Base-by-base conservation (phyloP, 2,888 invertebrate species). In the Pyrocoelia pectoralis region DNA sequence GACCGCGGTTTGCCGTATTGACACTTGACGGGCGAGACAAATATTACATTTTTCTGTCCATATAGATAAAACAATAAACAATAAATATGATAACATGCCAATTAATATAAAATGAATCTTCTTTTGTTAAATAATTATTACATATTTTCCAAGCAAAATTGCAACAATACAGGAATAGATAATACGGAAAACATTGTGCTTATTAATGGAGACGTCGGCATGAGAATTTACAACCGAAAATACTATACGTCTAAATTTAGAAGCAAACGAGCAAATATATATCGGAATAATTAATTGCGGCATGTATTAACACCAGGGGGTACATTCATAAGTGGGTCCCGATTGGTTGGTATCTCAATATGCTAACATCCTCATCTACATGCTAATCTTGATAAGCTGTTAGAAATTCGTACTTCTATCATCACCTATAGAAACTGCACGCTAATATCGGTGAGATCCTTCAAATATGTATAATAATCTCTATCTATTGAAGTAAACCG, bases 301-400 rank as follows among this genome's bases (percentile, higher is more conserved):
- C 51, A 12, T 50, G 43, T 50, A 41, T 52, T 29, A 29, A 52
- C 59, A 38, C 51, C 59, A 24, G 53, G 19, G 33, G 53, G 59
- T 46, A 46, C 33, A 59, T 59, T 59, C 41, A 69, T 68, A 67
- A 68, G 65, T 65, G 64, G 61, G 58, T 62, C 56, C 60, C 64
- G 68, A 69, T 70, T 68, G 68, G 68, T 67, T 64, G 56, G 56
- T 56, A 48, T 66, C 66, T 65, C 71, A 71, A 72, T 72, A 70
- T 71, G 71, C 70, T 70, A 72, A 71, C 72, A 68, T 69, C 67
- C 71, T 69, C 71, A 70, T 72, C 68, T 70, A 68, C 70, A 71
- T 72, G 67, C 67, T 72, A 72, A 73, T 73, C 72, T 61, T 60
- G 66, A 66, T 67, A 70, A 67, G 65, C 65, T 56, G 57, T 48